A percentile compares a stretch with the other conserved stretches of the same genome.
Evolutionary conservation across 1,140 invertebrate genomes (phyloP).

Genomic region (Xylocopa sonorina): DNA sequence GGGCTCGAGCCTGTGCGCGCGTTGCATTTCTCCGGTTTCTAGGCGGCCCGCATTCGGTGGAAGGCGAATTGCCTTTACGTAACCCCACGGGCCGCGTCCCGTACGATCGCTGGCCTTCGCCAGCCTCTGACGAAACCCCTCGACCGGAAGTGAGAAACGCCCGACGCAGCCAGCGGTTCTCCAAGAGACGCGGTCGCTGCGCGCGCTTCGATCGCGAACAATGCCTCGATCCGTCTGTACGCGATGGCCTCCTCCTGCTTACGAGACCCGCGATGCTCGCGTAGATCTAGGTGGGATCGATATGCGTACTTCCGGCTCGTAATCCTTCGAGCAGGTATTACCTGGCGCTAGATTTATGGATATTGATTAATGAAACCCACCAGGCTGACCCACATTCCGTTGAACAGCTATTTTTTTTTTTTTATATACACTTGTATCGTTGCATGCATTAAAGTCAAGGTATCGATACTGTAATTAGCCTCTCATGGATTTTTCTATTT

Average conservation of each 20-base stretch:
- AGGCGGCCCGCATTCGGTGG: slow-evolving; percentile 43
- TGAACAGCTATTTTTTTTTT: too few relatives aligned
- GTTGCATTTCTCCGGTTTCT: slow-evolving; percentile 57
- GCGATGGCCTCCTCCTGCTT: too few relatives aligned
- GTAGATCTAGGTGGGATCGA: not conserved
- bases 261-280: not conserved
- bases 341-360: too few relatives aligned
- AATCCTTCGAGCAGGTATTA: too few relatives aligned
- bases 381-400: too few relatives aligned
- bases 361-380: too few relatives aligned
- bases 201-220: not conserved
- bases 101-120: slow-evolving; percentile 51
- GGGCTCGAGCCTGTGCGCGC: not conserved
- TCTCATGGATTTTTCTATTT: too few relatives aligned
- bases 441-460: too few relatives aligned
- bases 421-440: too few relatives aligned
- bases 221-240: not conserved
- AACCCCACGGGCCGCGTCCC: slow-evolving; percentile 35
- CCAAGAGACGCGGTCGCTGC: not conserved
- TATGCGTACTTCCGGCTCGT: too few relatives aligned
- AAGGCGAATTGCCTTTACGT: slow-evolving; percentile 52
- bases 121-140: slow-evolving; percentile 27
- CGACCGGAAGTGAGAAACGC: slow-evolving; percentile 30
- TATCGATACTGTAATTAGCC: too few relatives aligned
- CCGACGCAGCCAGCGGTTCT: not conserved